These are phyloP conservation scores for Gracilinanus agilis DNA, from an alignment of 2,113 vertebrate species.

Conservation along the genomic window DNA sequence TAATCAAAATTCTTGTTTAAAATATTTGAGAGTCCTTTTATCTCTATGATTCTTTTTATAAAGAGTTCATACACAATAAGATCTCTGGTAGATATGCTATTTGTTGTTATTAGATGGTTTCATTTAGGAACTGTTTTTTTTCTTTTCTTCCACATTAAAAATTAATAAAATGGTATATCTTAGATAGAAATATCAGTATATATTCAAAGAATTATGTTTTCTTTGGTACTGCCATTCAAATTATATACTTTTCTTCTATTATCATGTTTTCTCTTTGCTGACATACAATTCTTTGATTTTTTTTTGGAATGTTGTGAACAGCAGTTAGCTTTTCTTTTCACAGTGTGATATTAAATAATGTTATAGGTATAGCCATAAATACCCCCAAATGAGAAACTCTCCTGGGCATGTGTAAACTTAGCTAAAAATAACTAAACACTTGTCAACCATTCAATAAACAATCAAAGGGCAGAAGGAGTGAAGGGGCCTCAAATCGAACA, in stretches of 20 bases:
- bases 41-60: neutral
- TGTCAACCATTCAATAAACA: constrained; percentile 50
- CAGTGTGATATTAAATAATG: constrained; percentile 29
- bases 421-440: constrained; percentile 63
- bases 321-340: neutral
- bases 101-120: neutral
- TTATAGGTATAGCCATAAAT: constrained; percentile 8
- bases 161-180: neutral
- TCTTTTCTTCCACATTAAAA: neutral
- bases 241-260: neutral
- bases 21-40: too few relatives aligned
- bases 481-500: constrained; percentile 55
- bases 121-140: neutral
- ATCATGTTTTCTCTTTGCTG: neutral
- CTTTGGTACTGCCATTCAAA: neutral
- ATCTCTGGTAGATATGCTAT: neutral
- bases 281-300: neutral
- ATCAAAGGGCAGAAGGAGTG: constrained; percentile 24
- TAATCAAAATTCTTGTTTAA: too few relatives aligned
- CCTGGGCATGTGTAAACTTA: constrained; percentile 30
- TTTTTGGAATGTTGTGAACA: neutral
- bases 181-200: neutral
- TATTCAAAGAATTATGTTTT: neutral
- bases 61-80: neutral
- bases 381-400: neutral